A percentile compares a stretch with the other conserved stretches of the same genome.
Conservation (phyloP, 2,888 invertebrate genomes). For the Standfussiana lucernea region DNA sequence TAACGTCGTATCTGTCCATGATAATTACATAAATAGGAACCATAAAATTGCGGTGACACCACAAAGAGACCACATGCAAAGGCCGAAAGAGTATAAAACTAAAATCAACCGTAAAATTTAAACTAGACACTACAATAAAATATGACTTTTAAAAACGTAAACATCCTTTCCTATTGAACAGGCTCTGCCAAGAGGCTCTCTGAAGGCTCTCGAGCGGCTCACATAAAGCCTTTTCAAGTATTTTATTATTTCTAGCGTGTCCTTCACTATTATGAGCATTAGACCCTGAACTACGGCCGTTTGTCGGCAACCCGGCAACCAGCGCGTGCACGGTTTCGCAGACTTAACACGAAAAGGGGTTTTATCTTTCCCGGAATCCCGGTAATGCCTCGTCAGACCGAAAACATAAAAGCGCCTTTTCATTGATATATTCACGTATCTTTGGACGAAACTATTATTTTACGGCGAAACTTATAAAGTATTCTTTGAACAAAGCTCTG, state of each 20-base stretch:
- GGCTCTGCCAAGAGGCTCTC: slow-evolving; percentile 63
- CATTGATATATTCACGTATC: slow-evolving; percentile 74
- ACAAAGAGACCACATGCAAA: slow-evolving; percentile 76
- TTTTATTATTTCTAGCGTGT: slow-evolving; percentile 85
- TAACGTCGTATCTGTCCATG: slow-evolving; percentile 73
- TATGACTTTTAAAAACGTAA: slow-evolving; percentile 84
- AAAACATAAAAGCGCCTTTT: slow-evolving; percentile 72
- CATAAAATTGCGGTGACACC: slow-evolving; percentile 84
- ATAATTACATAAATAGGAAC: slow-evolving; percentile 78
- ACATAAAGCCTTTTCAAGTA: slow-evolving; percentile 75
- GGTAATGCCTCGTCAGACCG: slow-evolving; percentile 64
- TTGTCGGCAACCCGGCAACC: slow-evolving; percentile 82
- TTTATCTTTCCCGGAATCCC: slow-evolving; percentile 79
- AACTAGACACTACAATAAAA: slow-evolving; percentile 79
- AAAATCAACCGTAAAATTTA: slow-evolving; percentile 84
- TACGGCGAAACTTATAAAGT: slow-evolving; percentile 60
- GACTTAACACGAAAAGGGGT: slow-evolving; percentile 81
- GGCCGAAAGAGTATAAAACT: slow-evolving; percentile 76
- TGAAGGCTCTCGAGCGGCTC: slow-evolving; percentile 69
- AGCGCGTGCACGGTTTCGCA: slow-evolving; percentile 83
- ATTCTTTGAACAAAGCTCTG: slow-evolving; percentile 61
- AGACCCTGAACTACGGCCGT: slow-evolving; percentile 72
- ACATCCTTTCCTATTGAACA: slow-evolving; percentile 78
- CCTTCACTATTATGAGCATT: slow-evolving; percentile 81
- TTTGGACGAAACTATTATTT: slow-evolving; percentile 70